These are phyloP conservation scores for Meiosimyza decipiens DNA, from an alignment of 2,888 invertebrate genomes.

Conservation along the genomic window DNA sequence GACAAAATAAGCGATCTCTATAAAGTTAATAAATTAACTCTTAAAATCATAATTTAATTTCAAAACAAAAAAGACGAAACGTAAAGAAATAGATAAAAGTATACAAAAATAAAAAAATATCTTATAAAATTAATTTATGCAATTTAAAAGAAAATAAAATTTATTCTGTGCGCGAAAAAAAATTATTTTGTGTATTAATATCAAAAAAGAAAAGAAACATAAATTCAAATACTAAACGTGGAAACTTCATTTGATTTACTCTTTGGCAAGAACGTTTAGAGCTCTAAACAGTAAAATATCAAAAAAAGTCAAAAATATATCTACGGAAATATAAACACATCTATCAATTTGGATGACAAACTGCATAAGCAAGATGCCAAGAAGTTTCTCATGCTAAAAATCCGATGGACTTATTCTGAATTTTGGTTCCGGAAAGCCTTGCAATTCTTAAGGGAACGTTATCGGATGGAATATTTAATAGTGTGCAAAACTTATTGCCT, in stretches of 20 bases:
- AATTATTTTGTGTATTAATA: slow-evolving; percentile 8
- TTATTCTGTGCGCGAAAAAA: neutral
- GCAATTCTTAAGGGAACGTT: too few species aligned
- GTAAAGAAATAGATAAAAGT: neutral
- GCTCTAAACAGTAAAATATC: slow-evolving; percentile 13
- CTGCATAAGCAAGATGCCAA: too few species aligned
- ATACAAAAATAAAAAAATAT: neutral
- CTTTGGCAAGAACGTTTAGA: slow-evolving; percentile 27
- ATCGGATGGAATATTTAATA: too few species aligned
- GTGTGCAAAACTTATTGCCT: too few species aligned
- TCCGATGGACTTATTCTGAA: too few species aligned
- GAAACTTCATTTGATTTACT: slow-evolving; percentile 23
- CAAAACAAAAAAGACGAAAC: neutral
- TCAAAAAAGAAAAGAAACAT: neutral
- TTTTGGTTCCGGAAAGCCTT: too few species aligned
- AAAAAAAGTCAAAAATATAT: slow-evolving; percentile 23
- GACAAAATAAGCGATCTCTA: neutral
- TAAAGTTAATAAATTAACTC: too few species aligned
- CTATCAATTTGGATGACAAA: neutral
- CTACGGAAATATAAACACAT: slow-evolving; percentile 3
- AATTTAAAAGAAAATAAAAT: neutral
- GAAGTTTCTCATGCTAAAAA: too few species aligned
- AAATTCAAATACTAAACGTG: slow-evolving; percentile 23
- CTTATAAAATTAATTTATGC: neutral
- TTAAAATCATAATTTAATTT: too few species aligned